These are phyloP conservation scores for Pristionchus fissidentatus DNA, from an alignment of 2,888 invertebrate genomes.

Conservation along the genomic window DNA sequence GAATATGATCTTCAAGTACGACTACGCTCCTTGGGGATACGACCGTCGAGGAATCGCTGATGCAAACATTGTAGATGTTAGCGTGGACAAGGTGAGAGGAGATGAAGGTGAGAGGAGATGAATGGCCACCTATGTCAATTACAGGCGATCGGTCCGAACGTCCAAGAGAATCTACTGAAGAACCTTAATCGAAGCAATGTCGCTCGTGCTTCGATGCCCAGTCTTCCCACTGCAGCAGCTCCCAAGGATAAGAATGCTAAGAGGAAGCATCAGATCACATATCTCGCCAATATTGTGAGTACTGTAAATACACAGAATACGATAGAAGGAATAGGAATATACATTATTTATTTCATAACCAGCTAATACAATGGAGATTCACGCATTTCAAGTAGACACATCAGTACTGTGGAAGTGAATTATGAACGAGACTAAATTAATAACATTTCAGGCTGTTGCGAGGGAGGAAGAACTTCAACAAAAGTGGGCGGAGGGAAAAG, in stretches of 20 bases:
- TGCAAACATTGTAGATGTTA: slow-evolving; percentile 69
- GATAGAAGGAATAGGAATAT: neutral
- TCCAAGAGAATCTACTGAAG: slow-evolving; percentile 67
- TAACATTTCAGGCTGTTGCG: slow-evolving; percentile 66
- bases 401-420: neutral
- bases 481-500: slow-evolving; percentile 71
- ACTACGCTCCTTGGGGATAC: slow-evolving; percentile 59
- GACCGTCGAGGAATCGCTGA: slow-evolving; percentile 62
- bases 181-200: slow-evolving; percentile 63
- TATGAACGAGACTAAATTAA: neutral
- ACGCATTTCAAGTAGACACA: neutral
- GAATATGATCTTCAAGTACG: slow-evolving; percentile 58
- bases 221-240: slow-evolving; percentile 55
- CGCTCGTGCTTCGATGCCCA: slow-evolving; percentile 54
- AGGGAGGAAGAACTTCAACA: slow-evolving; percentile 73
- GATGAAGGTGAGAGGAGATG: neutral
- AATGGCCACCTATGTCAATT: neutral
- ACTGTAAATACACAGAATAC: too few species aligned
- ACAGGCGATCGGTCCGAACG: slow-evolving; percentile 70
- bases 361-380: too few species aligned
- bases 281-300: slow-evolving; percentile 69
- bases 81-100: slow-evolving; percentile 64
- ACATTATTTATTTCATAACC: neutral
- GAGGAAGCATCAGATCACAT: slow-evolving; percentile 75
- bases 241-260: slow-evolving; percentile 64